Percentiles rank a stretch among this genome's conserved stretches.
Evolutionary conservation across 2,113 vertebrate genomes (phyloP).

Genomic region (Bufo gargarizans): DNA sequence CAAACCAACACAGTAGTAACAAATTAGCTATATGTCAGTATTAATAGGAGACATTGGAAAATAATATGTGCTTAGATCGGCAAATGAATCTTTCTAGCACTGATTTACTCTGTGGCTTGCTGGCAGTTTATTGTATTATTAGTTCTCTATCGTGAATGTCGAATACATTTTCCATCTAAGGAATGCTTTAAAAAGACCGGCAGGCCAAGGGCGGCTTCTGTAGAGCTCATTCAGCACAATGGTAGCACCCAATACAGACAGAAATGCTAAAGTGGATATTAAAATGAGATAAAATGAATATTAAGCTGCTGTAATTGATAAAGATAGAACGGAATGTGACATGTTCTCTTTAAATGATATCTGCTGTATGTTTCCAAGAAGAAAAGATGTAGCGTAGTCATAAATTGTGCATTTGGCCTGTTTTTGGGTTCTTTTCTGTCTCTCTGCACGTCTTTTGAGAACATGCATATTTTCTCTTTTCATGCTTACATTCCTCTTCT

Average conservation of each 20-base stretch:
- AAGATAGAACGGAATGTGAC: not conserved
- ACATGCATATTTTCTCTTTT: not conserved
- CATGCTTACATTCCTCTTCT: not conserved
- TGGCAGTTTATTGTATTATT: conserved; percentile 14
- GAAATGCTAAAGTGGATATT: not conserved
- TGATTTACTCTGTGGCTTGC: conserved; percentile 1
- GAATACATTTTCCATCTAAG: not conserved
- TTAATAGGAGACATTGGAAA: not conserved
- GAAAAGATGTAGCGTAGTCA: too few relatives aligned
- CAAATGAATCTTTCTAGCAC: not conserved
- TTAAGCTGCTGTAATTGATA: not conserved
- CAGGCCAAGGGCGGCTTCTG: not conserved
- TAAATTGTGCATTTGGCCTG: too few relatives aligned
- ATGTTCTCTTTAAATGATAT: not conserved
- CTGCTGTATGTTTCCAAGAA: not conserved
- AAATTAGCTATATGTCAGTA: conserved; percentile 27
- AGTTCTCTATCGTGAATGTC: not conserved
- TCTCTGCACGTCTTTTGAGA: too few relatives aligned
- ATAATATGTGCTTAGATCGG: conserved; percentile 6
- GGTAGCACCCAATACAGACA: not conserved
- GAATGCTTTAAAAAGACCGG: not conserved
- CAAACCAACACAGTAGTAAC: conserved; percentile 2
- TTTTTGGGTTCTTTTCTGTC: too few relatives aligned
- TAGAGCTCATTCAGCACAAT: not conserved
- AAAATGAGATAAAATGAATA: not conserved